Percentiles rank a stretch among this genome's conserved stretches.
phyloP scores from a whole-genome alignment of 2,113 vertebrate genomes.

The Chloroceryle aenea region DNA sequence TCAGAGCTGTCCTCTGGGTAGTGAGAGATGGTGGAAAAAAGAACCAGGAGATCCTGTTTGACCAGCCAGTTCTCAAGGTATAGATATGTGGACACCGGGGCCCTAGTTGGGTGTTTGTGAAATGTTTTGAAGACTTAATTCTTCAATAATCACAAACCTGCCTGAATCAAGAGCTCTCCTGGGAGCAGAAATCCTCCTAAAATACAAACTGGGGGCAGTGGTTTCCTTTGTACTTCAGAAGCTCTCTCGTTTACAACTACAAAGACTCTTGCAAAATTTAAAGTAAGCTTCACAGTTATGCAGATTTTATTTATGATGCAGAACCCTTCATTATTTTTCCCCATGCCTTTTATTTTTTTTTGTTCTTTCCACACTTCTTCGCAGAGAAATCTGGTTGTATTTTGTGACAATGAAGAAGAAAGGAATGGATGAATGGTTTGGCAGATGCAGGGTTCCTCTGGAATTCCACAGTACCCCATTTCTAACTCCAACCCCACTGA shows the following conservation, averaged over 20 bases:
- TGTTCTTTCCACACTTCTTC: not conserved
- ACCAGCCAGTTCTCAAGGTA: not conserved
- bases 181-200: not conserved
- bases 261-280: not conserved
- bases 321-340: not conserved
- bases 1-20: not conserved
- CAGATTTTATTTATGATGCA: not conserved
- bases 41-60: not conserved
- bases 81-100: fast-evolving
- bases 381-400: not conserved
- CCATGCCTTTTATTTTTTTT: not conserved
- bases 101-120: not conserved
- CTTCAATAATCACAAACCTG: not conserved
- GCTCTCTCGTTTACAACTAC: not conserved
- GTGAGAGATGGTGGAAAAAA: not conserved
- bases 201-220: not conserved
- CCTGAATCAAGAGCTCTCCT: not conserved
- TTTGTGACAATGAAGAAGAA: not conserved
- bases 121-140: not conserved
- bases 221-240: not conserved
- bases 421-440: not conserved
- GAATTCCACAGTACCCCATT: not conserved
- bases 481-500: not conserved
- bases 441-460: not conserved
- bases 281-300: not conserved